Evolutionary conservation across 2,888 invertebrate species (phyloP), one percentile per base, ranked within the genome.

Genomic region (Agriopis leucophaearia): DNA sequence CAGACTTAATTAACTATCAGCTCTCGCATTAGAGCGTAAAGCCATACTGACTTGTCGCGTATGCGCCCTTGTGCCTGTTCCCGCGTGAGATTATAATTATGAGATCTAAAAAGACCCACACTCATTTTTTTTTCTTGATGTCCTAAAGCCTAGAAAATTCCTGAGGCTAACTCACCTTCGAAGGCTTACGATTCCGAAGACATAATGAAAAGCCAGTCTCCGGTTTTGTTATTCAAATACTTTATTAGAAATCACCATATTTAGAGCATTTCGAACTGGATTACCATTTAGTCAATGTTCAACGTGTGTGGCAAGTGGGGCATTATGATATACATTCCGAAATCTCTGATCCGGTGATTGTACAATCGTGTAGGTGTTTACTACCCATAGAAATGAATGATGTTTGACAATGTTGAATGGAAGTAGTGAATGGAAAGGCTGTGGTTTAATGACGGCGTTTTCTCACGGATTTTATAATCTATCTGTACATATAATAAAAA

Each of bases 361-460:
- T 58, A 18, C 15, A 36, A 36, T 12, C 18, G 59, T 50, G 63
- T 63, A 63, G 63, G 63, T 48, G 63, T 56, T 50, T 40, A 63
- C 48, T 48, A 40, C 38, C 55, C 56, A 59, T 59, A 59, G 8
- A 50, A 59, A 59, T 59, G 59, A 59, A 59, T 59, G 59, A 59
- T 59, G 59, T 18, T 48, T 59, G 59, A 51, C 59, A 59, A n/a
- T 48, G 55, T 44, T 55, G 59, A 59, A 59, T 59, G 59, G 59
- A 51, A 45, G 57, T 35, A 15, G 58, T 59, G 50, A 59, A 59
- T 59, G 59, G 50, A 12, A 13, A 42, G 9, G 38, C 16, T 47
- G 27, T 27, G 5, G 27, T 36, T 38, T 57, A 56, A 56, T 10
- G 27, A 27, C 27, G 18, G 13, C 40, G 54, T 54, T 54, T 8